phyloP scores from a whole-genome alignment of 2,888 invertebrate species.

The Choristoneura rosaceana region DNA sequence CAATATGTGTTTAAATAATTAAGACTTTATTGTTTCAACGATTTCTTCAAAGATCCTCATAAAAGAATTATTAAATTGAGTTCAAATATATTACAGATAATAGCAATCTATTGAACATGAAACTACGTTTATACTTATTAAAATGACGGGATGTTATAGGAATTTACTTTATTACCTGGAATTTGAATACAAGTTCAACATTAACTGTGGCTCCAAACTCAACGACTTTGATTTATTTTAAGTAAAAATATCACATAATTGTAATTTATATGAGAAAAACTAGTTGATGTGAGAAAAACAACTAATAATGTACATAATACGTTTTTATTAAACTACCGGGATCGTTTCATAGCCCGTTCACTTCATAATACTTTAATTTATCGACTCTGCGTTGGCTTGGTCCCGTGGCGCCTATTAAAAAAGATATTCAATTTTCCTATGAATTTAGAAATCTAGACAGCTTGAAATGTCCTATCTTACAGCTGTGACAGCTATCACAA shows the following conservation, averaged over 20 bases:
- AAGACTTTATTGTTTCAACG: slow-evolving; percentile 24
- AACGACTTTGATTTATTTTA: background rate
- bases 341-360: background rate
- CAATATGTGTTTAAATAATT: slow-evolving; percentile 23
- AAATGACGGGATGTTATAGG: background rate
- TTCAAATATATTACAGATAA: slow-evolving; percentile 19
- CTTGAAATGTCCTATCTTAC: slow-evolving; percentile 68
- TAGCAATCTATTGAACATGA: slow-evolving; percentile 25
- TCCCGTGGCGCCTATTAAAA: slow-evolving; percentile 58
- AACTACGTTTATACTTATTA: slow-evolving; percentile 25
- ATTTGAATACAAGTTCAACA: background rate
- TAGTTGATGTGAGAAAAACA: background rate
- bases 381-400: slow-evolving; percentile 58
- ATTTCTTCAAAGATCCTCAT: slow-evolving; percentile 5
- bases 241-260: slow-evolving; percentile 7
- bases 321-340: slow-evolving; percentile 16
- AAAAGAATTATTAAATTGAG: slow-evolving; percentile 19
- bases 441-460: slow-evolving; percentile 45
- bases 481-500: slow-evolving; percentile 79
- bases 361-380: slow-evolving; percentile 17
- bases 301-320: background rate
- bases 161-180: background rate
- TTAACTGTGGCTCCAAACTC: background rate
- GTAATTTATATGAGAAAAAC: background rate
- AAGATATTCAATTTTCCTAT: slow-evolving; percentile 41